Percentiles rank a stretch among this genome's conserved stretches.
These are phyloP conservation scores for Eurypyga helias DNA, from an alignment of 2,113 vertebrate genomes.

Conservation along the genomic window DNA sequence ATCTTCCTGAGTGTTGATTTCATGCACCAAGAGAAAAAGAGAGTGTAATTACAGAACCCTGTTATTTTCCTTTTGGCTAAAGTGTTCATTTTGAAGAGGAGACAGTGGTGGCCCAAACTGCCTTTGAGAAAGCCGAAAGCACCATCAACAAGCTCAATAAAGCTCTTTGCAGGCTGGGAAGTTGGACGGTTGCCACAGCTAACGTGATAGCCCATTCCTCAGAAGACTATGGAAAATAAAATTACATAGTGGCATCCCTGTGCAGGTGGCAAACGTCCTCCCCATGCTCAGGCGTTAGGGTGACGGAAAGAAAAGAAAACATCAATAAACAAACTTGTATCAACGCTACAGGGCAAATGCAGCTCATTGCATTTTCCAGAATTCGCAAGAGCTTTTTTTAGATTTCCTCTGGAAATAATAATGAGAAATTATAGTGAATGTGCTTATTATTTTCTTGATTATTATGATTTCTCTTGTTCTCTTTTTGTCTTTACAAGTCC, in stretches of 20 bases:
- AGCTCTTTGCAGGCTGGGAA: neutral
- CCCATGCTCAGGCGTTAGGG: neutral
- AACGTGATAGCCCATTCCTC: neutral
- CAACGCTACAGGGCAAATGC: neutral
- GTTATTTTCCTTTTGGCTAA: neutral
- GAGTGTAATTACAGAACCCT: neutral
- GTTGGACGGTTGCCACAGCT: neutral
- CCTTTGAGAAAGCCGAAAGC: neutral
- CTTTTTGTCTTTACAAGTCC: neutral
- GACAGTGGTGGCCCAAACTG: neutral
- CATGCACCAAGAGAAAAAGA: neutral
- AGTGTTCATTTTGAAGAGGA: neutral
- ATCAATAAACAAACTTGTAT: neutral
- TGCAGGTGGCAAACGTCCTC: neutral
- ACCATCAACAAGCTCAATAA: neutral
- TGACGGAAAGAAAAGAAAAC: neutral
- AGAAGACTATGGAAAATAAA: neutral
- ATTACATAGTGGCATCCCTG: neutral
- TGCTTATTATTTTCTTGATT: neutral
- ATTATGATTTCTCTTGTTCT: neutral
- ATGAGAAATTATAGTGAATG: neutral
- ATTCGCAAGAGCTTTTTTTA: neutral
- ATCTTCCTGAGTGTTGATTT: neutral
- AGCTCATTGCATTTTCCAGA: neutral
- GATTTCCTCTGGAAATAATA: neutral